Evolutionary conservation across 2,888 invertebrate species (phyloP).

Genomic region (Lottia gigantea): DNA sequence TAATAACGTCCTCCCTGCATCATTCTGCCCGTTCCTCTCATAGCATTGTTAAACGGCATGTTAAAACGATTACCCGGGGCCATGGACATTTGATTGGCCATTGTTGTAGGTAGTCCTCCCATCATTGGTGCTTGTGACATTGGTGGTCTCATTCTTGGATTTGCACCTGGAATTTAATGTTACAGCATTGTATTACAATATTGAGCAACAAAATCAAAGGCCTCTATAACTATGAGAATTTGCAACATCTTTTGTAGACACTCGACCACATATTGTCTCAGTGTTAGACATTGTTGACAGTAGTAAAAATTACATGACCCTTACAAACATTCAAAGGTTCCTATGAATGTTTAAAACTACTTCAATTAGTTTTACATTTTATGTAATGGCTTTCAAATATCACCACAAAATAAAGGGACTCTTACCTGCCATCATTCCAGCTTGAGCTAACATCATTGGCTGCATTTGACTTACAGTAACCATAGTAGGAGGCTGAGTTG

Average conservation of each 20-base stretch:
- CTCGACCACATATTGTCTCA: no score
- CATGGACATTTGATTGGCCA: slow-evolving; percentile 16
- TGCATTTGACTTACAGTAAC: slow-evolving; percentile 15
- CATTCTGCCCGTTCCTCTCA: not conserved
- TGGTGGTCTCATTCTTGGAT: slow-evolving; percentile 33
- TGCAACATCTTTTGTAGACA: no score
- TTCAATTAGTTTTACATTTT: no score
- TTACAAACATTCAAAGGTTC: no score
- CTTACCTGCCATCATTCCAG: slow-evolving; percentile 3
- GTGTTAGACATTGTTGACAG: no score
- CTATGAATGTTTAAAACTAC: no score
- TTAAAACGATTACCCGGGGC: slow-evolving; percentile 16
- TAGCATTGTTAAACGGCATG: not conserved
- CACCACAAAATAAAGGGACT: no score
- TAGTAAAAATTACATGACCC: no score
- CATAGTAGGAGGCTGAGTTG: slow-evolving; percentile 17
- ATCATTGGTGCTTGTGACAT: slow-evolving; percentile 35
- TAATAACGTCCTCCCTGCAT: not conserved
- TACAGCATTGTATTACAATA: no score
- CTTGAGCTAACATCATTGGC: slow-evolving; percentile 12
- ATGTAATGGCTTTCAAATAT: no score
- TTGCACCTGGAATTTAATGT: slow-evolving; percentile 13
- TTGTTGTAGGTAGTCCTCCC: slow-evolving; percentile 20
- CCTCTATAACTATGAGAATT: no score
- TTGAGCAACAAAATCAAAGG: no score